Percentiles rank a stretch among this genome's conserved stretches.
phyloP scores from a whole-genome alignment of 1,140 invertebrate species.

The Cylas formicarius region DNA sequence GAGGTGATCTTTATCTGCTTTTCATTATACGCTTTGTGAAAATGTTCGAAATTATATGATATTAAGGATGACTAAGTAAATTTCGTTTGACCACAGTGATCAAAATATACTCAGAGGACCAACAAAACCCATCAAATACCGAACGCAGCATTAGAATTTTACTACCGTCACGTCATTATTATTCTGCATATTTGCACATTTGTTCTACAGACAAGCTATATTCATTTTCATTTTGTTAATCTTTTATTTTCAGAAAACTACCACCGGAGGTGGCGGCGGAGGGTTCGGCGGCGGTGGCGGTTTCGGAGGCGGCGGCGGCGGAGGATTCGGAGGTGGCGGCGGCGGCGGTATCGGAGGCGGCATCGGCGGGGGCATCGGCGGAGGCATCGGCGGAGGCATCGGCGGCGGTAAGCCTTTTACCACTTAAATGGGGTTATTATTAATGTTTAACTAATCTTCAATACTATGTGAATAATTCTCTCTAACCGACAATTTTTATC shows the following conservation, averaged over 20 bases:
- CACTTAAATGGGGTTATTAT: background rate
- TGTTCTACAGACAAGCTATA: no score
- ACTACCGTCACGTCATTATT: no score
- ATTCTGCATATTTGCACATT: no score
- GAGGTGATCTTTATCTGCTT: no score
- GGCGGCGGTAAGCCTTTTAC: constrained; percentile 15
- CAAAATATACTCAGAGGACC: no score
- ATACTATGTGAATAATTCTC: background rate
- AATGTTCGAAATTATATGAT: no score
- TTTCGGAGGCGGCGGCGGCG: constrained; percentile 20
- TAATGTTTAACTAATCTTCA: constrained; percentile 1
- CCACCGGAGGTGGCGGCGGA: constrained; percentile 18
- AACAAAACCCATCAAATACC: no score
- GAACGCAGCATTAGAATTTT: no score
- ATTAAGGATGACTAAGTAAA: no score
- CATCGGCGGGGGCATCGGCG: constrained; percentile 24
- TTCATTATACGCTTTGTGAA: no score
- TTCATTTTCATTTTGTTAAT: no score
- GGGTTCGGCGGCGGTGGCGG: constrained; percentile 23
- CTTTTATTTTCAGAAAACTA: constrained; percentile 25
- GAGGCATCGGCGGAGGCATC: constrained; percentile 24
- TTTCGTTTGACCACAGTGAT: no score
- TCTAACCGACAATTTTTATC: background rate
- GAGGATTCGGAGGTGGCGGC: constrained; percentile 24
- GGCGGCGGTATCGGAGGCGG: constrained; percentile 14